phyloP scores from a whole-genome alignment of 2,888 invertebrate genomes.

The Epinotia ramella region DNA sequence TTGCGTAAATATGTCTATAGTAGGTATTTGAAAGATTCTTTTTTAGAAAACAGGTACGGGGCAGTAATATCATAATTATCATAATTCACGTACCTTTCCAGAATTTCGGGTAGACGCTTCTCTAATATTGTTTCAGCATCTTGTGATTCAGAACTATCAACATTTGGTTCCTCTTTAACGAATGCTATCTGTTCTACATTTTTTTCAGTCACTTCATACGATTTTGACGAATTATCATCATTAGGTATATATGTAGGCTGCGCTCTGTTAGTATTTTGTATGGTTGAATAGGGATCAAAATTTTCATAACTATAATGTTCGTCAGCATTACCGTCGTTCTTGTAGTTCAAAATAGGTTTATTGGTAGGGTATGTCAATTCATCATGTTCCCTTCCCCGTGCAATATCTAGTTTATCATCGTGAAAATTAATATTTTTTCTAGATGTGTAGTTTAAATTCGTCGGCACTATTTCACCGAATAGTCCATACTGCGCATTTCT shows the following conservation, averaged over 20 bases:
- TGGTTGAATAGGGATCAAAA: neutral
- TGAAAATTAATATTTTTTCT: conserved; percentile 9
- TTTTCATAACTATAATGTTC: conserved; percentile 26
- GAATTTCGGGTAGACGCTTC: conserved; percentile 41
- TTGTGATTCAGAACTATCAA: conserved; percentile 16
- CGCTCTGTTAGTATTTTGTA: neutral
- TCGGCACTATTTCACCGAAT: conserved; percentile 55
- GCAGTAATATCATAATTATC: conserved; percentile 44
- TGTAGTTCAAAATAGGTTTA: neutral
- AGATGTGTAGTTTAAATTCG: conserved; percentile 42
- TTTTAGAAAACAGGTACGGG: conserved; percentile 12
- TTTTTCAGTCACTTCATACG: conserved; percentile 36
- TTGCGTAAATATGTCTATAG: neutral
- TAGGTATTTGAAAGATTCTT: neutral
- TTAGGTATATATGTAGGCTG: neutral
- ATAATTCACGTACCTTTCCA: conserved; percentile 36
- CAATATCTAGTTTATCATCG: neutral
- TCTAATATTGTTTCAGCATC: conserved; percentile 32
- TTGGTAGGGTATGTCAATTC: neutral
- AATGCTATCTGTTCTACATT: neutral
- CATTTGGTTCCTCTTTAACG: conserved; percentile 20
- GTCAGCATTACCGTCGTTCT: neutral
- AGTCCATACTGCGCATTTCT: conserved; percentile 49
- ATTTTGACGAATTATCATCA: conserved; percentile 8
- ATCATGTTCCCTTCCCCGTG: neutral